Conservation (phyloP, 2,888 invertebrate genomes). For the Xylota segnis region DNA sequence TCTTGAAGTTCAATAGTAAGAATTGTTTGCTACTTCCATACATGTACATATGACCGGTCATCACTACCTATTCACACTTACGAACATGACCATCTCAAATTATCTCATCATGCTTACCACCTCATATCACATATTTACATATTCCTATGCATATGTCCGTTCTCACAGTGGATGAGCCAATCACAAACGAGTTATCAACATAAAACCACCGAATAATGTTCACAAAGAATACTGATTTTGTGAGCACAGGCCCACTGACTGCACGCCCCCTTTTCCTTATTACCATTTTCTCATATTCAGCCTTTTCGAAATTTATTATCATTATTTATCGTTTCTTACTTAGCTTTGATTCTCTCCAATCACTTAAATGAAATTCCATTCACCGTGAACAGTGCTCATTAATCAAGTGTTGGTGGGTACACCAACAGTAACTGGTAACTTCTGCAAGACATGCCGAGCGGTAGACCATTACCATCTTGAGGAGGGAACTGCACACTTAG, state of each 20-base stretch:
- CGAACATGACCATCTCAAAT: too few relatives aligned
- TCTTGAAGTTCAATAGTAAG: too few relatives aligned
- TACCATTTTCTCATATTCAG: slow-evolving; percentile 42
- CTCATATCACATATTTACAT: slow-evolving; percentile 12
- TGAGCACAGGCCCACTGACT: slow-evolving; percentile 22
- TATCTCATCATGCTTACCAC: slow-evolving; percentile 30
- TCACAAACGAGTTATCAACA: slow-evolving; percentile 25
- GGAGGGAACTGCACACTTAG: slow-evolving; percentile 11
- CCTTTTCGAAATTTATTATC: slow-evolving; percentile 26
- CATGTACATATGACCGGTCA: too few relatives aligned
- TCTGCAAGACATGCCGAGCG: slow-evolving; percentile 23
- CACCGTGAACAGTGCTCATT: slow-evolving; percentile 51
- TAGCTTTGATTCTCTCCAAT: slow-evolving; percentile 46
- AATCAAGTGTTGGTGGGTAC: slow-evolving; percentile 60
- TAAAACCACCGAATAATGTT: slow-evolving; percentile 38
- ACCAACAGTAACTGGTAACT: slow-evolving; percentile 38
- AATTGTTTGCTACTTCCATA: too few relatives aligned
- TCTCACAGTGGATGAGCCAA: slow-evolving; percentile 47
- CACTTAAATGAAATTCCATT: slow-evolving; percentile 58
- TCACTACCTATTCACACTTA: too few relatives aligned
- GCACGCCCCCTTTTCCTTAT: neutral
- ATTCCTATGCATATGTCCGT: slow-evolving; percentile 9
- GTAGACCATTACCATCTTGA: neutral
- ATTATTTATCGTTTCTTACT: slow-evolving; percentile 1
- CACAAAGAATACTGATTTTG: slow-evolving; percentile 32